These are phyloP conservation scores for Tupiocoris notatus DNA, from an alignment of 2,888 invertebrate genomes.

Conservation along the genomic window DNA sequence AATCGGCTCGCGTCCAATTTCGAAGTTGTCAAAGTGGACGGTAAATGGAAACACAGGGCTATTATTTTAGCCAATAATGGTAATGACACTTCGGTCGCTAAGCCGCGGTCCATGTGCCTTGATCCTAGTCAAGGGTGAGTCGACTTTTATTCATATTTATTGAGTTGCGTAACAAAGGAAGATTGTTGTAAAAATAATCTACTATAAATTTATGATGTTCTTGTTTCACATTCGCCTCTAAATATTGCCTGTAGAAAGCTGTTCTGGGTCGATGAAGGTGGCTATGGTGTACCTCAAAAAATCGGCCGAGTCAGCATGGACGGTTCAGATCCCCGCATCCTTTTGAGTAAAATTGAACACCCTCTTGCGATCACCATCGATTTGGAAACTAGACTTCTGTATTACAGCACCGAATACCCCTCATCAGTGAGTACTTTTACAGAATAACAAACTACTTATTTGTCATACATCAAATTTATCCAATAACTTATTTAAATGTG, in stretches of 20 bases:
- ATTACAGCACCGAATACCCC: slow-evolving; percentile 81
- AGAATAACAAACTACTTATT: too few relatives aligned
- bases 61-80: slow-evolving; percentile 89
- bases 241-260: slow-evolving; percentile 62
- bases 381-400: slow-evolving; percentile 75
- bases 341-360: slow-evolving; percentile 65
- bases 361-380: slow-evolving; percentile 87
- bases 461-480: too few relatives aligned
- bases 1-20: slow-evolving; percentile 87
- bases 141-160: background rate
- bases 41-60: slow-evolving; percentile 77
- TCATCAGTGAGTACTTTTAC: slow-evolving; percentile 63
- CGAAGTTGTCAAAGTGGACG: slow-evolving; percentile 82
- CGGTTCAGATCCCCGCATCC: slow-evolving; percentile 73
- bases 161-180: too few relatives aligned
- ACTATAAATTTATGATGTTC: too few relatives aligned
- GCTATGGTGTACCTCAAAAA: slow-evolving; percentile 82
- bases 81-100: slow-evolving; percentile 77
- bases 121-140: slow-evolving; percentile 87
- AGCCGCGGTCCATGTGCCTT: slow-evolving; percentile 81
- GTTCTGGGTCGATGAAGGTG: slow-evolving; percentile 97
- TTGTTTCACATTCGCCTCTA: slow-evolving; percentile 1
- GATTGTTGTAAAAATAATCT: too few relatives aligned
- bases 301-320: slow-evolving; percentile 92
- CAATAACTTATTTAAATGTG: too few relatives aligned